These are phyloP conservation scores for Laspeyria flexula DNA, from an alignment of 2,888 invertebrate genomes.

Conservation along the genomic window DNA sequence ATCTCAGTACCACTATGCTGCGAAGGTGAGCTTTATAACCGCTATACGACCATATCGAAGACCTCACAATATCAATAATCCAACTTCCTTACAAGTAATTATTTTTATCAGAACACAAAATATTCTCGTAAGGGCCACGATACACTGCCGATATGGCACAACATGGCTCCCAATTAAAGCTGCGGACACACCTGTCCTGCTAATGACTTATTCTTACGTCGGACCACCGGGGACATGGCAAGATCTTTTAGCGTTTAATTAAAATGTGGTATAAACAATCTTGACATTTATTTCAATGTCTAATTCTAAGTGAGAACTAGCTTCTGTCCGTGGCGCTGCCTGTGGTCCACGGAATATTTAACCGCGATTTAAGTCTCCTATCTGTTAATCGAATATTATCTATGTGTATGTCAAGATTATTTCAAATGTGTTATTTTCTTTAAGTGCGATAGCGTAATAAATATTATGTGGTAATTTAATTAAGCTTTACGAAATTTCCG, in stretches of 20 bases:
- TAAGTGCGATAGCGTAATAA: no score
- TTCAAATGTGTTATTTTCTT: no score
- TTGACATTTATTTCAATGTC: not conserved
- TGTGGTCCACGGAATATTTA: no score
- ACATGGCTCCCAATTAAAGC: slow-evolving; percentile 59
- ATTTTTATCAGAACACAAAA: slow-evolving; percentile 31
- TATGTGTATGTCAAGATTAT: no score
- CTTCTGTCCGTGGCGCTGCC: no score
- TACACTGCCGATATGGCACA: slow-evolving; percentile 45
- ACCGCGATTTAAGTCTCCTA: no score
- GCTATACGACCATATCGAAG: no score
- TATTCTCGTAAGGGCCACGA: slow-evolving; percentile 25
- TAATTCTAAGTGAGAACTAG: not conserved
- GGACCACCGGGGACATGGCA: slow-evolving; percentile 15
- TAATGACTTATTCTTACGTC: slow-evolving; percentile 44
- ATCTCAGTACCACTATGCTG: no score
- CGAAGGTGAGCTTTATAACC: no score
- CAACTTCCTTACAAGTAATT: slow-evolving; percentile 15
- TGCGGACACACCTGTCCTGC: slow-evolving; percentile 43
- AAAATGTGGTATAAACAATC: slow-evolving; percentile 4
- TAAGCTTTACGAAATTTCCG: no score
- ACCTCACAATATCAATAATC: not conserved
- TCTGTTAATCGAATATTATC: no score
- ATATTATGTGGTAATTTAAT: no score
- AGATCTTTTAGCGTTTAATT: slow-evolving; percentile 3